phyloP scores from a whole-genome alignment of 2,797 vertebrate species.

The Oreochromis grahami region DNA sequence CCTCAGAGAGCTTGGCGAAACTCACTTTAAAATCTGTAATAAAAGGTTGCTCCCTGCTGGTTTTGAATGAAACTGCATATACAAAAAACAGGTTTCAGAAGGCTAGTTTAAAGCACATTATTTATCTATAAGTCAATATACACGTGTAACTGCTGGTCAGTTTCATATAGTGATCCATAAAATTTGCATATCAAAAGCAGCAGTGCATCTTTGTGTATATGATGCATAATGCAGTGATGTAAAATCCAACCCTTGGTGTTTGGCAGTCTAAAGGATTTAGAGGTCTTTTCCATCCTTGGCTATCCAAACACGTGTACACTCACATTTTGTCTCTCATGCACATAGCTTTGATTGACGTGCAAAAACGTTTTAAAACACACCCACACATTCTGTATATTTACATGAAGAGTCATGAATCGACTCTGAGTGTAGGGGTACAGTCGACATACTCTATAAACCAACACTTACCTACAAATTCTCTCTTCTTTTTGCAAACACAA shows the following conservation, averaged over 20 bases:
- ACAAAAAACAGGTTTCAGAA: not conserved
- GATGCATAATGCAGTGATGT: not conserved
- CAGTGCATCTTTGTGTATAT: not conserved
- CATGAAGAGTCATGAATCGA: not conserved
- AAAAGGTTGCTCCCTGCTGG: conserved; percentile 61
- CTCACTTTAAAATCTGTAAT: conserved; percentile 1
- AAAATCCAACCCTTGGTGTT: not conserved
- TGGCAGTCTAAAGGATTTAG: not conserved
- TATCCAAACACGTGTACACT: not conserved
- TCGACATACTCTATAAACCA: not conserved
- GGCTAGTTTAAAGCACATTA: not conserved
- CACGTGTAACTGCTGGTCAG: not conserved
- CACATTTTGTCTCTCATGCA: not conserved
- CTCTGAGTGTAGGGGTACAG: not conserved
- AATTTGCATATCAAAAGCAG: not conserved
- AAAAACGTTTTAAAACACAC: not conserved
- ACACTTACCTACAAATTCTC: not conserved
- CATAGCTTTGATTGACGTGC: not conserved
- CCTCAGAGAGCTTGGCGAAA: not conserved
- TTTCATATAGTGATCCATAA: not conserved
- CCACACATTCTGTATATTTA: not conserved
- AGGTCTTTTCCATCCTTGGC: not conserved
- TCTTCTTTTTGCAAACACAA: not conserved
- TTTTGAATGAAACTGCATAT: conserved; percentile 23
- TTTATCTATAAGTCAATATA: not conserved